Base-by-base conservation (phyloP, 1,140 invertebrate species). In the Drosophila kepulauana region DNA sequence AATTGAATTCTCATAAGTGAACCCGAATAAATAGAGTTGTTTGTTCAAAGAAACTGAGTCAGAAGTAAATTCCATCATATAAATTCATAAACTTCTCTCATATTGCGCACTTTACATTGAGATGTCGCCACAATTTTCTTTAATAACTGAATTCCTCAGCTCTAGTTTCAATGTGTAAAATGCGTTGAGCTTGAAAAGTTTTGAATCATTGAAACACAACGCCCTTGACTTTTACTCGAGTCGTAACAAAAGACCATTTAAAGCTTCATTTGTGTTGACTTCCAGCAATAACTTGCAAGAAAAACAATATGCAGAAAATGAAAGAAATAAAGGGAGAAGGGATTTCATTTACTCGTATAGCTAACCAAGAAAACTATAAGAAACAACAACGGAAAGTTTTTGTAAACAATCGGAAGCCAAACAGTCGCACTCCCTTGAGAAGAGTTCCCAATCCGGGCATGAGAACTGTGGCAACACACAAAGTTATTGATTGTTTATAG, bases 401-500 rank as follows among this genome's bases (percentile, higher is more conserved):
- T 54, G 71, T 74, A 74, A 56, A 66, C 62, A 66, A 66, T 58
- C 62, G 54, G 66, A 66, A 41, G 41, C 20, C 43, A 66, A 66
- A 67, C 46, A 68, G 48, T 68, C 71, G 64, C 56, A 68, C 64
- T 74, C 71, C 56, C 65, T 41, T 7, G 48, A 74, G 49, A 56
- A 71, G 20, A 25, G 35, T 62, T 35, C 46, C 48, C 54, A 58
- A 70, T 49, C 28, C 10, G 45, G 20, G 4, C 25, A 30, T 41
- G 49, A 16, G 63, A 65, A 20, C 25, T 43, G 20, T 25, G 76
- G 66, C 56, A 70, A 52, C 71, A 74, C 76, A 88, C 80, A 87
- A 77, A 88, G 84, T 88, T 88, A 87, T 87, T 88, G 84, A 87
- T 87, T 87, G 84, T 87, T 87, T 87, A 87, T 87, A 78, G 84